Conservation (phyloP, 2,113 vertebrate genomes). For the Pseudonaja textilis region DNA sequence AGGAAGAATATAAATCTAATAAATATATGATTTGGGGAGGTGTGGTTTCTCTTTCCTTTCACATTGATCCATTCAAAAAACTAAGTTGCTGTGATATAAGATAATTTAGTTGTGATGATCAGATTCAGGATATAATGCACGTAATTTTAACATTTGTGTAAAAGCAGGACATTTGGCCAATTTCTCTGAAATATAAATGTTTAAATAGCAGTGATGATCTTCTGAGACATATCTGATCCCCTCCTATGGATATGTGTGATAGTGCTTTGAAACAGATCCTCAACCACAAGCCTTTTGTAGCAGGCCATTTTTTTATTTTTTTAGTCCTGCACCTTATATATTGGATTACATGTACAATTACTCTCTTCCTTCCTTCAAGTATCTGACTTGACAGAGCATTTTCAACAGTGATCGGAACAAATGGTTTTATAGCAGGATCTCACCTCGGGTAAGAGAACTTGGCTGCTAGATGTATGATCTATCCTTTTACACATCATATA, state of each 20-base stretch:
- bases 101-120: background rate
- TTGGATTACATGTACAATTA: background rate
- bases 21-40: background rate
- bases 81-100: too few relatives aligned
- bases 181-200: background rate
- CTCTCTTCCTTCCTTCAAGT: background rate
- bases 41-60: background rate
- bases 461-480: background rate
- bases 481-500: background rate
- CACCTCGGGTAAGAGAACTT: background rate
- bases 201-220: background rate
- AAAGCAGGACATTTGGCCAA: background rate
- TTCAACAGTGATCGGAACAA: background rate
- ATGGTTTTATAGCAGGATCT: background rate
- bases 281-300: background rate
- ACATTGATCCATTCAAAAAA: background rate
- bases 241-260: background rate
- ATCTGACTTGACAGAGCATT: background rate
- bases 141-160: background rate
- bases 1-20: background rate
- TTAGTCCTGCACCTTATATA: background rate
- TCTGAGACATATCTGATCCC: background rate
- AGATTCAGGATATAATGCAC: background rate
- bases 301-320: background rate
- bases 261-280: background rate